Evolutionary conservation across 64 coral and sea anemone genomes (phyloP).

Genomic region (Cladopsammia gracilis): DNA sequence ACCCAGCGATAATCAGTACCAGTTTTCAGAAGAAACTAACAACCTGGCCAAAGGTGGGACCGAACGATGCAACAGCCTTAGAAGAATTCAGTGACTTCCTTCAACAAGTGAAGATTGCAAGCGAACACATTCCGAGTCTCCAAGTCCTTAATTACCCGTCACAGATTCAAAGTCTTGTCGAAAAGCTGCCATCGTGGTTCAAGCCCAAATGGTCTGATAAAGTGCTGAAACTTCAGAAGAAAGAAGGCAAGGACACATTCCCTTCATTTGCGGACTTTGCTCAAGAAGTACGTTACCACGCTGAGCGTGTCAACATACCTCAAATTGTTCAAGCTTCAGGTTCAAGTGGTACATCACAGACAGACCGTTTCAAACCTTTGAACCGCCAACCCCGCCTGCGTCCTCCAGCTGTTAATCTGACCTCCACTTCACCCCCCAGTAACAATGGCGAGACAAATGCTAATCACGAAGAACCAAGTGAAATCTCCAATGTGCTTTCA

Average conservation of each 20-base stretch:
- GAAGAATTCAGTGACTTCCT: conserved; percentile 26
- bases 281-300: conserved; percentile 58
- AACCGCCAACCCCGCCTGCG: background rate
- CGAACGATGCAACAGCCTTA: conserved; percentile 53
- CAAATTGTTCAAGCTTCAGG: conserved; percentile 11
- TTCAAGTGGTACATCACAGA: background rate
- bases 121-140: background rate
- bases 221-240: conserved; percentile 62
- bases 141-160: conserved; percentile 25
- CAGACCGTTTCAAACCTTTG: background rate
- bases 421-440: background rate
- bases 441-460: background rate
- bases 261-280: conserved; percentile 65
- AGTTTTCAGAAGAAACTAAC: conserved; percentile 65
- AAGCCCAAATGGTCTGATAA: conserved; percentile 70
- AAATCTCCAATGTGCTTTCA: background rate
- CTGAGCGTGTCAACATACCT: conserved; percentile 64
- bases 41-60: conserved; percentile 76
- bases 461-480: background rate
- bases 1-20: conserved; percentile 58
- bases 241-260: conserved; percentile 43
- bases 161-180: conserved; percentile 61
- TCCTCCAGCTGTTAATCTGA: background rate
- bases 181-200: conserved; percentile 76
- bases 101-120: conserved; percentile 44